Percentiles rank a stretch among this genome's conserved stretches.
Conservation (phyloP, 2,113 vertebrate species). For the Salminus brasiliensis region DNA sequence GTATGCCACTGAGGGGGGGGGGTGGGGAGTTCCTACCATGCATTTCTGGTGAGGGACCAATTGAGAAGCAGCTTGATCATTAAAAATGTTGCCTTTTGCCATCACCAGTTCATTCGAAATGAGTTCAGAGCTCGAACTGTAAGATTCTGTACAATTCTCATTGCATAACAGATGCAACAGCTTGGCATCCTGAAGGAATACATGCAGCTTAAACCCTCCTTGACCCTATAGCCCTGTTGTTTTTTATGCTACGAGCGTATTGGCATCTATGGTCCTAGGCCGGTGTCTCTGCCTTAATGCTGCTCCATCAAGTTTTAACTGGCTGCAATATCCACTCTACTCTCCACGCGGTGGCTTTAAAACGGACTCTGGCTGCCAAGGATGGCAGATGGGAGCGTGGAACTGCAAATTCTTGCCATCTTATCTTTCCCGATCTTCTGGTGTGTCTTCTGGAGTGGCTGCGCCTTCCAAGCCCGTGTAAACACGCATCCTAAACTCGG, state of each 20-base stretch:
- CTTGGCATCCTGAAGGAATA: neutral
- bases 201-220: neutral
- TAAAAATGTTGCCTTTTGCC: conserved; percentile 24
- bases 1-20: neutral
- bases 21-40: conserved; percentile 15
- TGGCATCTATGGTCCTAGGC: neutral
- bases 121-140: neutral
- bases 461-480: conserved; percentile 35
- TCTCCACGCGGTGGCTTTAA: conserved; percentile 42
- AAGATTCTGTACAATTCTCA: neutral
- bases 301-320: conserved; percentile 38
- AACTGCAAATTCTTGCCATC: conserved; percentile 50
- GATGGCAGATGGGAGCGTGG: conserved; percentile 51
- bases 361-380: conserved; percentile 28
- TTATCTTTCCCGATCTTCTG: conserved; percentile 47
- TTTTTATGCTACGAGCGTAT: neutral
- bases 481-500: conserved; percentile 20
- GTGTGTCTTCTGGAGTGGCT: conserved; percentile 48
- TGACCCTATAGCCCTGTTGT: neutral
- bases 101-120: conserved; percentile 16
- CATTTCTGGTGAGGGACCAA: conserved; percentile 28
- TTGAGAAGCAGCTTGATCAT: conserved; percentile 35
- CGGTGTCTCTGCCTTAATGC: conserved; percentile 21
- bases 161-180: conserved; percentile 17
- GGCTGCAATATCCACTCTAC: conserved; percentile 33